A percentile compares a stretch with the other conserved stretches of the same genome.
Evolutionary conservation across 2,113 vertebrate genomes (phyloP).

Genomic region (Corythaeola cristata): DNA sequence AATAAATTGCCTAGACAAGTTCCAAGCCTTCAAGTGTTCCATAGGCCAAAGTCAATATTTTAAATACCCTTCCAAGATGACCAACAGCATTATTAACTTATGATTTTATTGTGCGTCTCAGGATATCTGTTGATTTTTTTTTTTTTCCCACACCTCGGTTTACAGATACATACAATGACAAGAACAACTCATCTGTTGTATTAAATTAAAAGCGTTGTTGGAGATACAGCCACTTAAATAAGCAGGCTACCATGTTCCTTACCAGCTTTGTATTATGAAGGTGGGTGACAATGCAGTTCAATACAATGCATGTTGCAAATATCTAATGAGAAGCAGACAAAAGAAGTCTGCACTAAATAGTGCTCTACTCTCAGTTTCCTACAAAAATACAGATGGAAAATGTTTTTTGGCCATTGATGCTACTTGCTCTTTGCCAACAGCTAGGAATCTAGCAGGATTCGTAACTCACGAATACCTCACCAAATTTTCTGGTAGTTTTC

Average conservation of each 20-base stretch:
- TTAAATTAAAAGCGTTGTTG: not conserved
- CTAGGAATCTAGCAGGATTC: conserved; percentile 21
- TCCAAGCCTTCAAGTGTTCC: not conserved
- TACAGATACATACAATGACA: not conserved
- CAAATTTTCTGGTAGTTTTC: conserved; percentile 50
- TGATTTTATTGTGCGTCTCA: not conserved
- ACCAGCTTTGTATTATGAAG: not conserved
- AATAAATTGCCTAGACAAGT: not conserved
- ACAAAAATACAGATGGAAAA: conserved; percentile 58
- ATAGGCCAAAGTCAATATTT: conserved; percentile 1
- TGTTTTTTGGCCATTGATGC: conserved; percentile 36
- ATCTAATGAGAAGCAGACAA: conserved; percentile 24
- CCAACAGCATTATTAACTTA: not conserved
- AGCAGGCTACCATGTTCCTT: not conserved
- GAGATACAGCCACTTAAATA: not conserved
- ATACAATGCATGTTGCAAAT: not conserved
- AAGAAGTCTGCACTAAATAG: conserved; percentile 12
- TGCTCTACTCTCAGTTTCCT: not conserved
- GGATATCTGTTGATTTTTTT: not conserved
- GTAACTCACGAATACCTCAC: conserved; percentile 31
- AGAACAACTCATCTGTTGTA: not conserved
- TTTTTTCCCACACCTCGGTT: not conserved
- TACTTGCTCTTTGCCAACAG: conserved; percentile 43
- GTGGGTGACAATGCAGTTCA: not conserved
- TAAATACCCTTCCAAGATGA: not conserved